Percentiles rank a stretch among this genome's conserved stretches.
Evolutionary conservation across 2,888 invertebrate genomes (phyloP).

Genomic region (Desoria tigrina): DNA sequence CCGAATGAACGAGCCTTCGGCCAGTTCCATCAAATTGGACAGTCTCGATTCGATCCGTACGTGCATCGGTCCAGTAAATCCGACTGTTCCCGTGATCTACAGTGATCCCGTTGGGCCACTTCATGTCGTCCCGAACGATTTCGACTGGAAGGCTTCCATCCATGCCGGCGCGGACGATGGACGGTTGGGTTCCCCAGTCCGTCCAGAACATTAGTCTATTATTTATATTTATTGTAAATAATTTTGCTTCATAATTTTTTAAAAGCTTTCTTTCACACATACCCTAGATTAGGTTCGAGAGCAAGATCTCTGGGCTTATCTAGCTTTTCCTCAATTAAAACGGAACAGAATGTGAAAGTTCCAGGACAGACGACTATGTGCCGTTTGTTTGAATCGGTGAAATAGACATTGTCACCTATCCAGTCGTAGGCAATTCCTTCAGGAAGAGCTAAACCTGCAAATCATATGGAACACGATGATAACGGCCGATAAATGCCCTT

Average conservation of each 20-base stretch:
- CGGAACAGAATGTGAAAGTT: constrained; percentile 68
- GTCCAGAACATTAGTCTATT: constrained; percentile 86
- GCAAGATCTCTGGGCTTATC: constrained; percentile 71
- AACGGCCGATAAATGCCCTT: no score
- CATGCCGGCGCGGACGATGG: constrained; percentile 80
- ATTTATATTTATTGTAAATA: no score
- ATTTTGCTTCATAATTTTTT: no score
- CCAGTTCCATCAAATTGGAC: constrained; percentile 70
- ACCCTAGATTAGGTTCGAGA: constrained; percentile 70
- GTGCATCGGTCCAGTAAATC: constrained; percentile 87
- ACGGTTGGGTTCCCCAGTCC: constrained; percentile 75
- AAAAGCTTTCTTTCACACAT: no score
- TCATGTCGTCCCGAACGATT: constrained; percentile 67
- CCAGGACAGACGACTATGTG: constrained; percentile 73
- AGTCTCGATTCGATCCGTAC: constrained; percentile 70
- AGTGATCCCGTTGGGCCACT: constrained; percentile 83
- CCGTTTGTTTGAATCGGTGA: constrained; percentile 72
- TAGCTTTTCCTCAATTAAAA: constrained; percentile 65
- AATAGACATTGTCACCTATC: constrained; percentile 78
- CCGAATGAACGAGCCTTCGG: constrained; percentile 62
- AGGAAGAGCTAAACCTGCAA: constrained; percentile 69
- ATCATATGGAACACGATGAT: no score
- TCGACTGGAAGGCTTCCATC: constrained; percentile 69
- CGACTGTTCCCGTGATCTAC: constrained; percentile 76
- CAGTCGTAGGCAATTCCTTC: constrained; percentile 77